Percentiles rank a stretch among this genome's conserved stretches.
Evolutionary conservation across 1,140 invertebrate species (phyloP).

Genomic region (Melanaphis sacchari): DNA sequence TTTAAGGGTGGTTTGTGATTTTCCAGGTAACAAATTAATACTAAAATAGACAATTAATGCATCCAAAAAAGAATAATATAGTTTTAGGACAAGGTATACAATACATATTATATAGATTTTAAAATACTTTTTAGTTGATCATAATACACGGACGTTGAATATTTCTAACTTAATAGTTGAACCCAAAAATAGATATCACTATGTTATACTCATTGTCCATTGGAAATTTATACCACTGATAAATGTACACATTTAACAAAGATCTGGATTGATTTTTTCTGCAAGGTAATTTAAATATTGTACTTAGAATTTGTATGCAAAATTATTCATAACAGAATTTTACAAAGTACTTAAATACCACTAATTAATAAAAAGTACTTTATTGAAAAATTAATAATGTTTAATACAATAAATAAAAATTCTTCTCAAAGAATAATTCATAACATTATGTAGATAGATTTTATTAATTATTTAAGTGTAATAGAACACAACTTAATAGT

Average conservation of each 20-base stretch:
- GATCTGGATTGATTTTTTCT: background rate
- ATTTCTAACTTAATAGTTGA: background rate
- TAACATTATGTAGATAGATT: background rate
- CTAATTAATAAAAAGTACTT: background rate
- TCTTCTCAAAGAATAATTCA: background rate
- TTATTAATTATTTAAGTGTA: background rate
- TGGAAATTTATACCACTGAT: background rate
- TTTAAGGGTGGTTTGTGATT: background rate
- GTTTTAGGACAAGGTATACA: background rate
- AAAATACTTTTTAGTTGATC: slow-evolving; percentile 33
- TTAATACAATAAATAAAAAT: background rate
- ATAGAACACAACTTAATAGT: background rate
- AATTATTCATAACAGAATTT: background rate
- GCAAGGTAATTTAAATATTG: background rate
- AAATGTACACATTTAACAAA: background rate
- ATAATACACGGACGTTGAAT: background rate
- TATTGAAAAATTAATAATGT: background rate
- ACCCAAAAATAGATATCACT: background rate
- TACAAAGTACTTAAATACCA: background rate
- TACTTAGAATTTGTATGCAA: background rate
- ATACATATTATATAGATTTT: background rate
- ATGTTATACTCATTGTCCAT: background rate
- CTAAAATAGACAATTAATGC: background rate
- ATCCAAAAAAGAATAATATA: background rate
- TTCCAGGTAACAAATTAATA: background rate